phyloP scores from a whole-genome alignment of 2,888 invertebrate genomes.

The Omphaloscelis lunosa region DNA sequence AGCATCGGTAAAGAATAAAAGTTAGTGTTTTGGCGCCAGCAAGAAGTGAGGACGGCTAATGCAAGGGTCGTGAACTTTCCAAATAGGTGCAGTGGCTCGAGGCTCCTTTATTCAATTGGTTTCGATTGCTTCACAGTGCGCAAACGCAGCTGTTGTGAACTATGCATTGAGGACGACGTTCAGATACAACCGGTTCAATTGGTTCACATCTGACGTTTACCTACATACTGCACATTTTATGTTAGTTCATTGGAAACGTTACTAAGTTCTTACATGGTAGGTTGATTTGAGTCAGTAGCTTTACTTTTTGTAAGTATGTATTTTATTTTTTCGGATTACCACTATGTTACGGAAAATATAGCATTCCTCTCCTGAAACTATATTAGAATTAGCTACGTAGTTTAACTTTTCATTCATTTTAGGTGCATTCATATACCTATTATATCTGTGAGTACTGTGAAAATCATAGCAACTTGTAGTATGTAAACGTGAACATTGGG shows the following conservation, averaged over 20 bases:
- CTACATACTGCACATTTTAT: slow-evolving; percentile 49
- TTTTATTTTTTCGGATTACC: not conserved
- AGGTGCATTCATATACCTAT: not conserved
- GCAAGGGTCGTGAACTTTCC: slow-evolving; percentile 72
- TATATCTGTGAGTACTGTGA: not conserved
- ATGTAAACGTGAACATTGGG: slow-evolving; percentile 51
- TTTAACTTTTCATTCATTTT: not conserved
- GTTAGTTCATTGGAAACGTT: slow-evolving; percentile 29
- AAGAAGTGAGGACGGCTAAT: slow-evolving; percentile 49
- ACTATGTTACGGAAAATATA: not conserved
- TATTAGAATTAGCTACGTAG: not conserved
- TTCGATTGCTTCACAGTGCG: slow-evolving; percentile 66
- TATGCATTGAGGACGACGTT: slow-evolving; percentile 41
- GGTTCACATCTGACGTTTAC: slow-evolving; percentile 54
- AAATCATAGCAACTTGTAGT: not conserved
- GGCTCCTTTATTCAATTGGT: slow-evolving; percentile 70
- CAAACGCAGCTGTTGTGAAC: slow-evolving; percentile 57
- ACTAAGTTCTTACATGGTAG: slow-evolving; percentile 17
- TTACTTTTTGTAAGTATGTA: not conserved
- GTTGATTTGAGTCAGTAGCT: slow-evolving; percentile 11
- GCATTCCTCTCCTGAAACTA: not conserved
- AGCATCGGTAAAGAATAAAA: slow-evolving; percentile 41
- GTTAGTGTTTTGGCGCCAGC: slow-evolving; percentile 51
- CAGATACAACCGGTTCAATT: slow-evolving; percentile 59
- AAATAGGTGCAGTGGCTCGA: slow-evolving; percentile 53